Percentiles rank a stretch among this genome's conserved stretches.
Conservation (phyloP, 2,888 invertebrate species). For the Cyclophora albipunctata region DNA sequence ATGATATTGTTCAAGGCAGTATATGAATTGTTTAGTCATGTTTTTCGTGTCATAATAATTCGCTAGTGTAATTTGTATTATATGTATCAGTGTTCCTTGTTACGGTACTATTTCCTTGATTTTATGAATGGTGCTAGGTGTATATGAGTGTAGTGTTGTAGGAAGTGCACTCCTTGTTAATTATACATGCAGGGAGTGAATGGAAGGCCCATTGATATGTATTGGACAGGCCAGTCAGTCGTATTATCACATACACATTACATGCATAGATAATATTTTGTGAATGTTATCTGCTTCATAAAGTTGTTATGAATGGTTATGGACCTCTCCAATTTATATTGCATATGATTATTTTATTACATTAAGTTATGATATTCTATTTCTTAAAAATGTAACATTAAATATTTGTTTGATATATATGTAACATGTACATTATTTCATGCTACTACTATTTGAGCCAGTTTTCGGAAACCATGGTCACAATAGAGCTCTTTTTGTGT, state of each 20-base stretch:
- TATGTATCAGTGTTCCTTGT: not conserved
- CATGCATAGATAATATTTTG: constrained; percentile 8
- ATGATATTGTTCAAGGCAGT: constrained; percentile 10
- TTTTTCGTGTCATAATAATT: constrained; percentile 7
- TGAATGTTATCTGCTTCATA: constrained; percentile 39
- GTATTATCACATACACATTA: constrained; percentile 20
- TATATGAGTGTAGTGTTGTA: constrained; percentile 2
- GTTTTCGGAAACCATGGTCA: no score
- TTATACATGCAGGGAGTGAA: constrained; percentile 58
- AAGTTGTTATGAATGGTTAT: constrained; percentile 35
- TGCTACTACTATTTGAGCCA: no score
- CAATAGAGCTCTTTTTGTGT: no score
- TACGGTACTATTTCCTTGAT: constrained; percentile 7
- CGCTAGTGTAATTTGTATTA: not conserved
- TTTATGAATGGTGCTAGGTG: not conserved
- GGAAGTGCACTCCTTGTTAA: constrained; percentile 31
- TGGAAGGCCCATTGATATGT: constrained; percentile 40
- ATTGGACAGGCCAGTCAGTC: constrained; percentile 26
- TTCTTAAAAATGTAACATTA: no score
- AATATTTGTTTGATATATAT: no score
- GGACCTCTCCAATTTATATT: constrained; percentile 18
- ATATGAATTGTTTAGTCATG: constrained; percentile 11
- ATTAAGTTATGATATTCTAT: no score
- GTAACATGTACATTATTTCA: no score
- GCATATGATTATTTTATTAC: no score